Percentiles rank a stretch among this genome's conserved stretches.
phyloP scores from a whole-genome alignment of 2,888 invertebrate species.

The Caenorhabditis auriculariae region DNA sequence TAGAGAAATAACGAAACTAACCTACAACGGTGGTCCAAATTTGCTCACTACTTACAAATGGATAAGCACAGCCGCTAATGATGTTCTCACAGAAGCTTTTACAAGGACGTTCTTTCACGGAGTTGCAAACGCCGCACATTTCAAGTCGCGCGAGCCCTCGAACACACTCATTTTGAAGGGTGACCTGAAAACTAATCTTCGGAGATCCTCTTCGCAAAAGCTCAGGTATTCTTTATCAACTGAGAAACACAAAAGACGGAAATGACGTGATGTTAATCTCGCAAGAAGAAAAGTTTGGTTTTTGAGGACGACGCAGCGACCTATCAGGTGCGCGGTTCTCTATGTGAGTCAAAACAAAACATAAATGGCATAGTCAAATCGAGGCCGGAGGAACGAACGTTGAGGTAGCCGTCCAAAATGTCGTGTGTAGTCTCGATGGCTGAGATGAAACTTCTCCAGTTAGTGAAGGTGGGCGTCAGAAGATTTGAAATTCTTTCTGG shows the following conservation, averaged over 20 bases:
- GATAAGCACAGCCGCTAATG: conserved; percentile 22
- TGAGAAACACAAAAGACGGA: too few relatives aligned
- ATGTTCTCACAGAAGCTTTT: conserved; percentile 17
- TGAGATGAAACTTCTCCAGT: conserved; percentile 21
- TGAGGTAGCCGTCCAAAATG: conserved; percentile 20
- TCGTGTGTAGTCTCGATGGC: conserved; percentile 17
- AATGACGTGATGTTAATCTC: too few relatives aligned
- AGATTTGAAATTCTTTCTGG: conserved; percentile 23
- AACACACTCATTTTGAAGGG: conserved; percentile 20
- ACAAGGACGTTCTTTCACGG: conserved; percentile 14
- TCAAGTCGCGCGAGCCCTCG: conserved; percentile 19
- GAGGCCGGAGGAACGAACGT: conserved; percentile 24
- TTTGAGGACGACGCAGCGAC: not conserved
- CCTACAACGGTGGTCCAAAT: conserved; percentile 20
- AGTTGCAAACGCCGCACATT: conserved; percentile 14
- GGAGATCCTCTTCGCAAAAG: not conserved
- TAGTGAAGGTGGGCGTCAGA: conserved; percentile 14
- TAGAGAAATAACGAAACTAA: not conserved
- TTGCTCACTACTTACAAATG: conserved; percentile 18
- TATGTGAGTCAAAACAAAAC: not conserved
- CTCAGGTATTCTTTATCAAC: not conserved
- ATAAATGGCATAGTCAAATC: not conserved
- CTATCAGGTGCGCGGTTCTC: not conserved
- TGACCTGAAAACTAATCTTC: conserved; percentile 23
- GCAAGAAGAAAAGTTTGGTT: too few relatives aligned